Evolutionary conservation across 1,140 invertebrate genomes (phyloP).

Genomic region (Diplogasteroides magnus): DNA sequence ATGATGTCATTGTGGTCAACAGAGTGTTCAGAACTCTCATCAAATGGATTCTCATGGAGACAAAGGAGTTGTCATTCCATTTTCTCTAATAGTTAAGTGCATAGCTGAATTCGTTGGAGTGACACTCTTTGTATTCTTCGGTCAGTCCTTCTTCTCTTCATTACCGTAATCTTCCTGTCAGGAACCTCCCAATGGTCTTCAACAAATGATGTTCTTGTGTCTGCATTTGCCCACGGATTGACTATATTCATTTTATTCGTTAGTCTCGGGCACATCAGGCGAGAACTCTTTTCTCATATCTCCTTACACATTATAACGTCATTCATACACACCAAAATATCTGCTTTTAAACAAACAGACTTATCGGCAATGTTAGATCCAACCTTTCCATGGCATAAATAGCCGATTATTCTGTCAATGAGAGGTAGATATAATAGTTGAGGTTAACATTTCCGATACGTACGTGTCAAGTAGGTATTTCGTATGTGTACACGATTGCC

Average conservation of each 20-base stretch:
- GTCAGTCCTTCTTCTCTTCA: background rate
- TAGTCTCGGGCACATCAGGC: slow-evolving; percentile 54
- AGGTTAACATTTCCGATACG: too few relatives aligned
- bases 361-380: too few relatives aligned
- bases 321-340: too few relatives aligned
- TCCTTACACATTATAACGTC: too few relatives aligned
- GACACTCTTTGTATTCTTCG: background rate
- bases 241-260: slow-evolving; percentile 51
- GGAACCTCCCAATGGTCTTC: background rate
- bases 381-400: too few relatives aligned
- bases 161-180: background rate
- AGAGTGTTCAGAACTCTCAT: too few relatives aligned
- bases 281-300: background rate
- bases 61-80: background rate
- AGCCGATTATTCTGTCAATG: too few relatives aligned
- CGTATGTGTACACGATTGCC: too few relatives aligned
- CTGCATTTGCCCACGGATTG: slow-evolving; percentile 41
- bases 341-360: too few relatives aligned
- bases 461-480: too few relatives aligned
- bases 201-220: background rate
- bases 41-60: background rate
- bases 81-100: background rate
- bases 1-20: too few relatives aligned
- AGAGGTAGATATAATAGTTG: too few relatives aligned
- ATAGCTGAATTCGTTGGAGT: background rate